Evolutionary conservation across 2,113 vertebrate species (phyloP).

Genomic region (Bolborhynchus lineola): DNA sequence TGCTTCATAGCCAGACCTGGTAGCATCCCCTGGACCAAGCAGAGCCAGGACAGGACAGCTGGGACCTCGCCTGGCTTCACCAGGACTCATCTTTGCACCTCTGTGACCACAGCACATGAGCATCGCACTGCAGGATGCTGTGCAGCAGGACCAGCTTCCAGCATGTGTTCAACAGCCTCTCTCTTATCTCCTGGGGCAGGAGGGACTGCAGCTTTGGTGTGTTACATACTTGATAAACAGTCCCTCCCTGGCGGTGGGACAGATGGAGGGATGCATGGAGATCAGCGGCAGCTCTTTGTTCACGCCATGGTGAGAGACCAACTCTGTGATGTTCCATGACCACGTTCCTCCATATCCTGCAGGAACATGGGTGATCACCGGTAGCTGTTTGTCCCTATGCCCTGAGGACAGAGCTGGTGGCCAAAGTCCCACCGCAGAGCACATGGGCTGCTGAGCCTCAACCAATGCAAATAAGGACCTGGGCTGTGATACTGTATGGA

Average conservation of each 20-base stretch:
- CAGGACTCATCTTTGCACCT: background rate
- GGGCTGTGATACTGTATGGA: background rate
- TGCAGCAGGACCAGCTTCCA: background rate
- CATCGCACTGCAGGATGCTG: background rate
- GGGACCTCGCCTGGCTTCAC: background rate
- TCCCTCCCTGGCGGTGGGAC: background rate
- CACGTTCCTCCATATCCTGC: background rate
- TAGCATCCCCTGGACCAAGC: background rate
- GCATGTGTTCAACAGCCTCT: accelerated
- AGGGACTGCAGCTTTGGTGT: background rate
- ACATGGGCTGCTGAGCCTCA: accelerated
- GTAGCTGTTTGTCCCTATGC: background rate
- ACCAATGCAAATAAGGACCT: background rate
- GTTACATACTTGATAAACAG: background rate
- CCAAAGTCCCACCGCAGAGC: background rate
- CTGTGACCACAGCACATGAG: background rate
- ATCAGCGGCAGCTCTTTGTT: background rate
- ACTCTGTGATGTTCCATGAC: background rate
- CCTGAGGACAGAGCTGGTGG: background rate
- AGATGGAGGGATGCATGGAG: background rate
- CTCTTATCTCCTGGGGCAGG: background rate
- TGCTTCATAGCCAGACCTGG: background rate
- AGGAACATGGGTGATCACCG: background rate
- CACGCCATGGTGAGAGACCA: background rate
- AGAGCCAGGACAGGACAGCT: background rate